These are phyloP conservation scores for Periophthalmodon schlosseri DNA, from an alignment of 2,113 vertebrate species.

Conservation along the genomic window DNA sequence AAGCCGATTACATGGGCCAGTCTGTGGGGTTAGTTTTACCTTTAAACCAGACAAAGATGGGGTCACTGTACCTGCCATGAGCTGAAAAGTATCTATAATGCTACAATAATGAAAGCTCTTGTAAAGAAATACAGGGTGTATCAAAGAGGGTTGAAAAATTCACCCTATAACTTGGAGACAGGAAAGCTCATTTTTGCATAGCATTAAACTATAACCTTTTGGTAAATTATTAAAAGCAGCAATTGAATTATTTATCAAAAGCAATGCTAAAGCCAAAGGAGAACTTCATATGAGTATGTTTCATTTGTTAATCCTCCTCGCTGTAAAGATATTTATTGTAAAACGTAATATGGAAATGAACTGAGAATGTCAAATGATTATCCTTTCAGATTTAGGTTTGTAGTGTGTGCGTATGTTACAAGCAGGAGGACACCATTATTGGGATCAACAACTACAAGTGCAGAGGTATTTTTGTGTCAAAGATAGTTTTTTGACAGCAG, in stretches of 20 bases:
- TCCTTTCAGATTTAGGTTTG: neutral
- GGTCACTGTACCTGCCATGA: conserved; percentile 19
- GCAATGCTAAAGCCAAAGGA: conserved; percentile 44
- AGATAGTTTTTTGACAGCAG: neutral
- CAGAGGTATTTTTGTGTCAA: neutral
- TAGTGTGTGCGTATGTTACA: neutral
- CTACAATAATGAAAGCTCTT: too few relatives aligned
- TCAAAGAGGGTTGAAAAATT: conserved; percentile 27
- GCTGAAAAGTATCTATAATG: neutral
- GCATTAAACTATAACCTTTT: conserved; percentile 65
- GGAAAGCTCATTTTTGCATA: conserved; percentile 40
- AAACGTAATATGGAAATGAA: conserved; percentile 33
- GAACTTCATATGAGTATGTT: conserved; percentile 38
- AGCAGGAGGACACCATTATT: neutral
- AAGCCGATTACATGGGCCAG: conserved; percentile 72
- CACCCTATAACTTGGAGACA: conserved; percentile 46
- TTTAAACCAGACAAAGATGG: conserved; percentile 47
- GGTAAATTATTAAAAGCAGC: conserved; percentile 71
- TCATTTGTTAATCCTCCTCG: conserved; percentile 44
- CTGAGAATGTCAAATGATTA: conserved; percentile 23
- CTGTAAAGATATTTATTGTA: conserved; percentile 53
- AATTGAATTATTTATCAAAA: conserved; percentile 70
- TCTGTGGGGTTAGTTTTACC: conserved; percentile 65
- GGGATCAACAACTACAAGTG: neutral
- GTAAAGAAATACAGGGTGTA: neutral